Conservation (phyloP, 2,113 vertebrate species). For the Butorides virescens region DNA sequence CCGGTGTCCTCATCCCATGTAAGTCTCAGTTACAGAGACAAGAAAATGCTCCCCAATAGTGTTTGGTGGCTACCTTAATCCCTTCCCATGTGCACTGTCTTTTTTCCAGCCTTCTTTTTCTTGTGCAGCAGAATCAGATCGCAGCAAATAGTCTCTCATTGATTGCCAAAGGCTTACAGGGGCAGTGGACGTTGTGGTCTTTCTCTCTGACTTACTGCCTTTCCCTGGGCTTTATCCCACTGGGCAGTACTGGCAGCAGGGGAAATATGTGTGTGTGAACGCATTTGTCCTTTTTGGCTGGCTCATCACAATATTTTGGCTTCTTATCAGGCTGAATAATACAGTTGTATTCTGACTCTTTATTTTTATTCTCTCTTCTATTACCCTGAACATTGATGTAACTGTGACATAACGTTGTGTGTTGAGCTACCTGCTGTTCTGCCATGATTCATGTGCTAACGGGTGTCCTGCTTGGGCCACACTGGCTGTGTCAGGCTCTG, state of each 20-base stretch:
- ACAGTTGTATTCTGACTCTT: not conserved
- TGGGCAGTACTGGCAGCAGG: not conserved
- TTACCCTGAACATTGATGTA: not conserved
- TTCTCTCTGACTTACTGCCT: not conserved
- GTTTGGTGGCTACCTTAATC: not conserved
- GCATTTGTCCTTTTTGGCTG: not conserved
- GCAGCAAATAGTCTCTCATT: not conserved
- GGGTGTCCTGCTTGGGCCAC: fast-evolving
- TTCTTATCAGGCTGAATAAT: not conserved
- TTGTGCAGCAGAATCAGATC: not conserved
- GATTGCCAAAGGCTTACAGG: not conserved
- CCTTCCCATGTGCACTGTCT: not conserved
- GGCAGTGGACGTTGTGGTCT: not conserved
- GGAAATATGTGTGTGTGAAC: not conserved
- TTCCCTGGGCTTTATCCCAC: not conserved
- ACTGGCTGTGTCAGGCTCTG: not conserved
- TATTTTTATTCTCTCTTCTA: not conserved
- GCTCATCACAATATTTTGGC: not conserved
- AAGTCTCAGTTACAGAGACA: not conserved
- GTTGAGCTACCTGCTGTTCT: not conserved
- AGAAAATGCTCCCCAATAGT: not conserved
- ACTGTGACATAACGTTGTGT: not conserved
- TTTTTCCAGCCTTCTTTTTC: not conserved
- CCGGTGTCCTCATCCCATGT: not conserved
- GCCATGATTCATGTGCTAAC: not conserved